phyloP scores from a whole-genome alignment of 1,140 invertebrate genomes.

The Drosophila nigromelanica region DNA sequence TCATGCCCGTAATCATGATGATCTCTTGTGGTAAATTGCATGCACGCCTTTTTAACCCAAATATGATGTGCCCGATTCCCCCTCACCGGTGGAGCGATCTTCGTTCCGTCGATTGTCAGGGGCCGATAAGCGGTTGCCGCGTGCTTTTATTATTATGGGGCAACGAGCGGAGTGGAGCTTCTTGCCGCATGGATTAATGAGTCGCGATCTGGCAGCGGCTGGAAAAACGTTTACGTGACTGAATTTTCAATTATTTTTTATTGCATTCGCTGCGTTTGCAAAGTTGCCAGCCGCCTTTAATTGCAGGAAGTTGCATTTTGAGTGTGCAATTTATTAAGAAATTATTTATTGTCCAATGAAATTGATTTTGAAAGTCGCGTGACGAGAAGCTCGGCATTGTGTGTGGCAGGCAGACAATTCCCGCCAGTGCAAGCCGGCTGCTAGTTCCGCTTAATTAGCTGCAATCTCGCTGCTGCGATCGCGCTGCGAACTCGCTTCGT shows the following conservation, averaged over 20 bases:
- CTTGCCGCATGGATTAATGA: constrained; percentile 65
- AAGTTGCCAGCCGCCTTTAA: constrained; percentile 51
- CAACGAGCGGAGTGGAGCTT: constrained; percentile 17
- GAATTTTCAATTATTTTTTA: constrained; percentile 80
- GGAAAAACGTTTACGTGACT: constrained; percentile 77
- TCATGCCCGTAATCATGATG: constrained; percentile 44
- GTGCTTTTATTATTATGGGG: constrained; percentile 51
- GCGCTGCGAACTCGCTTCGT: constrained; percentile 12
- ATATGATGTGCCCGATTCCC: constrained; percentile 45
- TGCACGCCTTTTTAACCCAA: constrained; percentile 78
- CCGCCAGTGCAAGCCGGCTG: not conserved
- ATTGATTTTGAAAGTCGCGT: constrained; percentile 78
- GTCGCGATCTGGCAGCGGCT: constrained; percentile 71
- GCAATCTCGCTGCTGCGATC: constrained; percentile 14
- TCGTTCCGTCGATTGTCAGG: constrained; percentile 49
- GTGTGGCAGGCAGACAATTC: constrained; percentile 51
- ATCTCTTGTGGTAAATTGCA: constrained; percentile 65
- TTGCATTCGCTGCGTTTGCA: constrained; percentile 50
- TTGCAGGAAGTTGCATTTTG: constrained; percentile 78
- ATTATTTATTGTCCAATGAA: constrained; percentile 72
- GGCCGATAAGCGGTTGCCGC: constrained; percentile 57
- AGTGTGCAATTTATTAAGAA: constrained; percentile 78
- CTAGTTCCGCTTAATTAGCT: constrained; percentile 53
- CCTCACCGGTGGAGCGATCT: not conserved
- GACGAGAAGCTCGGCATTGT: constrained; percentile 56